Evolutionary conservation across 1,140 invertebrate genomes (phyloP), one percentile per base, ranked within the genome.

Genomic region (Hestina assimilis): DNA sequence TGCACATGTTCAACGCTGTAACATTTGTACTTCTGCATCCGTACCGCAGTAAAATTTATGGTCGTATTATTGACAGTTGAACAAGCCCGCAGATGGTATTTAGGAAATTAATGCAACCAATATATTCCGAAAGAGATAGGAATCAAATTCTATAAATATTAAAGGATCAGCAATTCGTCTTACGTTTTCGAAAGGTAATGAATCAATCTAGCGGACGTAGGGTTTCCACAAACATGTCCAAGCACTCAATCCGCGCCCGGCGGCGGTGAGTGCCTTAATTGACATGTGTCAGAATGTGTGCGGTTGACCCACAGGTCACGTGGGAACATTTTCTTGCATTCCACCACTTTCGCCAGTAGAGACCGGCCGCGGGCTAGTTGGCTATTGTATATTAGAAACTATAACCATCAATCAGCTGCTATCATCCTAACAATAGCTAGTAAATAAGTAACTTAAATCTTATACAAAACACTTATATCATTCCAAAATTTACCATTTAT

Each of bases 251-350:
- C 79, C 63, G 66, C 72, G 70, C 61, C 75, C 75, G 58, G 73
- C 71, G 75, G 75, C 77, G 71, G 69, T 42, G 74, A 77, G 73
- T 65, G 64, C 71, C 76, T 79, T 87, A 86, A 86, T 88, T 88
- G 83, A 88, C 84, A 83, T 84, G 76, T 86, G 81, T 84, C 81
- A 88, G 81, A 82, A 77, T 81, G 70, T 82, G 75, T 75, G 68
- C 76, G 66, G 66, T 70, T 83, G 84, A 88, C 83, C 84, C 64
- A 52, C 51, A 47, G 84, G 83, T 87, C 84, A 80, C 69, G 79
- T 79, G 81, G 81, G 77, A 84, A 84, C 75, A 77, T 69, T 83
- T 76, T 75, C 67, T 77, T 64, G 61, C 72, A 79, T 77, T 77
- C 80, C 67, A 54, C 57, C 68, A 71, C 84, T 87, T 87, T 87